A percentile compares a stretch with the other conserved stretches of the same genome.
Evolutionary conservation across 1,140 invertebrate genomes (phyloP).

Genomic region (Melipona quadrifasciata): DNA sequence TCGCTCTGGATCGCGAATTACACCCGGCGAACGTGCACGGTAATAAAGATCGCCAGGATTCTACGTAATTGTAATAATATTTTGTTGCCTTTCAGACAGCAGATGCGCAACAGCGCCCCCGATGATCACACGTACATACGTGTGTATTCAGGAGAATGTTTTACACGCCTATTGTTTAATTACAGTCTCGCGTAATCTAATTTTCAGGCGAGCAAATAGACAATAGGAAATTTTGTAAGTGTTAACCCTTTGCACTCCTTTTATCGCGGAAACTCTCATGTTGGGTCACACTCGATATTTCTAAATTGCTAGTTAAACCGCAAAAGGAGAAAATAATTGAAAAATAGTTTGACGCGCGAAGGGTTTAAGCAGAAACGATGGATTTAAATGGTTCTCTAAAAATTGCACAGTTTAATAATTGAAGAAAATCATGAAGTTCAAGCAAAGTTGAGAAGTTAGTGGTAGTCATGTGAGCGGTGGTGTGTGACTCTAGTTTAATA

Average conservation of each 20-base stretch:
- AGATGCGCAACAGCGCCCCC: neutral
- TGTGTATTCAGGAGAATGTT: neutral
- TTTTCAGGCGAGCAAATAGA: neutral
- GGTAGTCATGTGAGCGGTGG: neutral
- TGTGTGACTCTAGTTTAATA: neutral
- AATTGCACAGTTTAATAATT: neutral
- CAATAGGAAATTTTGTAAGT: neutral
- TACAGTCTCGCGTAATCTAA: neutral
- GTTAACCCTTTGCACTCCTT: too few species aligned
- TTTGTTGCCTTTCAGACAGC: neutral
- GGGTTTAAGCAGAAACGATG: too few species aligned
- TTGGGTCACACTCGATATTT: too few species aligned
- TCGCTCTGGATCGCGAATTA: constrained; percentile 17
- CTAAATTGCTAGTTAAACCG: too few species aligned
- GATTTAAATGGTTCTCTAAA: neutral
- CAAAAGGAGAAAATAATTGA: too few species aligned
- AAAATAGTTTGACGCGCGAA: too few species aligned
- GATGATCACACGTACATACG: neutral
- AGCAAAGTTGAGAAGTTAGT: too few species aligned
- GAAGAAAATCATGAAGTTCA: neutral
- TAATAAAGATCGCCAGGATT: neutral
- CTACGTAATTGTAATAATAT: constrained; percentile 1
- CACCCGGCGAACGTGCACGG: neutral
- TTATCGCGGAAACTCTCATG: too few species aligned
- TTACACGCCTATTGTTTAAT: neutral